A percentile compares a stretch with the other conserved stretches of the same genome.
These are phyloP conservation scores for Rhinoptilus africanus DNA, from an alignment of 2,113 vertebrate genomes.

Conservation along the genomic window DNA sequence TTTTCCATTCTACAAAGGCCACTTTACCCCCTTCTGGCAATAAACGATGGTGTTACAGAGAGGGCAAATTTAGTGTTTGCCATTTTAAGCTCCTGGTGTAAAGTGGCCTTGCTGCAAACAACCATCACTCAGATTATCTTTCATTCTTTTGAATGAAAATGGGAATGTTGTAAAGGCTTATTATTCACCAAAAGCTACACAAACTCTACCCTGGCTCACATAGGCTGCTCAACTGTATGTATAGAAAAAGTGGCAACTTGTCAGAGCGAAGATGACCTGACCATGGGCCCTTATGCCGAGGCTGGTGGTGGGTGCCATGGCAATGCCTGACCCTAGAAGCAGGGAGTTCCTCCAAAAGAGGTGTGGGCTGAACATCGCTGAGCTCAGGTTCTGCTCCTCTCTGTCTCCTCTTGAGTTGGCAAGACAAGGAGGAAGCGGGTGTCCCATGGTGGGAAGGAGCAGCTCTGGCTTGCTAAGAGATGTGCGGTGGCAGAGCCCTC, in stretches of 20 bases:
- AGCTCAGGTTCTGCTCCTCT: neutral
- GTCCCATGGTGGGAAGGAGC: neutral
- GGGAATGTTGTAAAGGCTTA: neutral
- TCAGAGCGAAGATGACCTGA: neutral
- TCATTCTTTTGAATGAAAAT: neutral
- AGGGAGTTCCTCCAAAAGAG: too few species aligned
- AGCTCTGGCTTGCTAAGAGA: neutral
- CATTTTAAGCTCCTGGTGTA: neutral
- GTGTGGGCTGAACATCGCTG: accelerated
- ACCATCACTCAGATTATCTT: neutral
- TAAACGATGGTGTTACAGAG: neutral
- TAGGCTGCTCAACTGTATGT: neutral
- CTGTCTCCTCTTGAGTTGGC: neutral
- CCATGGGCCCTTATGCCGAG: neutral
- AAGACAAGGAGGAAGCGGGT: neutral
- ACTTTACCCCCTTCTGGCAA: neutral
- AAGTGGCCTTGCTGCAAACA: neutral
- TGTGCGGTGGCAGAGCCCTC: neutral
- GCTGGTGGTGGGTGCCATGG: accelerated
- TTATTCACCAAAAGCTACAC: neutral
- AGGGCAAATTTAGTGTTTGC: neutral
- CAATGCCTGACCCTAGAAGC: neutral
- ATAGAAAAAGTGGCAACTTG: neutral
- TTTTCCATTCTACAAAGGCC: neutral
- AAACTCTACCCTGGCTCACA: neutral